Evolutionary conservation across 2,888 invertebrate species (phyloP).

Genomic region (Polyommatus iphigenia): DNA sequence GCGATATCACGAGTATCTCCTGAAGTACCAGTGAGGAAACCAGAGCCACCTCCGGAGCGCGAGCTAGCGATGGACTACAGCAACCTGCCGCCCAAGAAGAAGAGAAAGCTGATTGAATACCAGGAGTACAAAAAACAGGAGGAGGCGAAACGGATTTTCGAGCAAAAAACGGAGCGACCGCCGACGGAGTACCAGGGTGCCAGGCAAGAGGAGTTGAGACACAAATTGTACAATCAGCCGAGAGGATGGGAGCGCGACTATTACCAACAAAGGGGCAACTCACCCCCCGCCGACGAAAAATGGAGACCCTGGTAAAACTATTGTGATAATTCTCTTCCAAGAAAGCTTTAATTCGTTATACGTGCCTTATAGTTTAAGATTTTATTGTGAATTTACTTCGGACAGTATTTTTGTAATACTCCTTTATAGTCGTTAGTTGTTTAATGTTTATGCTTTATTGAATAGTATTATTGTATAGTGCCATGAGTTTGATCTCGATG

Average conservation of each 20-base stretch:
- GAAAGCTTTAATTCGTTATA: conserved; percentile 77
- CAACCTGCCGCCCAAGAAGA: conserved; percentile 77
- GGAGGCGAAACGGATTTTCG: conserved; percentile 69
- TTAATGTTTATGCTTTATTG: conserved; percentile 32
- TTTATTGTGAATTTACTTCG: conserved; percentile 27
- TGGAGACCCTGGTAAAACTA: conserved; percentile 71
- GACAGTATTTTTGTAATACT: conserved; percentile 28
- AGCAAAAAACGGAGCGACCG: conserved; percentile 63
- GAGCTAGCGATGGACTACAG: conserved; percentile 76
- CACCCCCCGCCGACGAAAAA: conserved; percentile 49
- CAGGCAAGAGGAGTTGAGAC: not conserved
- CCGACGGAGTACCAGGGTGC: conserved; percentile 48
- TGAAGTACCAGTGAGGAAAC: conserved; percentile 58
- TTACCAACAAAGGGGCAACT: conserved; percentile 23
- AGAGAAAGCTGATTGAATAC: conserved; percentile 77
- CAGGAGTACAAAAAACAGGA: conserved; percentile 77
- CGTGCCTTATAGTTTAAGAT: conserved; percentile 51
- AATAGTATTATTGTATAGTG: conserved; percentile 38
- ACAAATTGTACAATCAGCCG: conserved; percentile 12
- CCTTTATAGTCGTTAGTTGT: conserved; percentile 15
- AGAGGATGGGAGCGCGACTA: conserved; percentile 15
- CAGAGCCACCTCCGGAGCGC: conserved; percentile 65
- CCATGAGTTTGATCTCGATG: conserved; percentile 76
- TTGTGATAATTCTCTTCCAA: conserved; percentile 77
- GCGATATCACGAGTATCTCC: conserved; percentile 51